phyloP scores from a whole-genome alignment of 2,113 vertebrate species.

The Pontoporia blainvillei region DNA sequence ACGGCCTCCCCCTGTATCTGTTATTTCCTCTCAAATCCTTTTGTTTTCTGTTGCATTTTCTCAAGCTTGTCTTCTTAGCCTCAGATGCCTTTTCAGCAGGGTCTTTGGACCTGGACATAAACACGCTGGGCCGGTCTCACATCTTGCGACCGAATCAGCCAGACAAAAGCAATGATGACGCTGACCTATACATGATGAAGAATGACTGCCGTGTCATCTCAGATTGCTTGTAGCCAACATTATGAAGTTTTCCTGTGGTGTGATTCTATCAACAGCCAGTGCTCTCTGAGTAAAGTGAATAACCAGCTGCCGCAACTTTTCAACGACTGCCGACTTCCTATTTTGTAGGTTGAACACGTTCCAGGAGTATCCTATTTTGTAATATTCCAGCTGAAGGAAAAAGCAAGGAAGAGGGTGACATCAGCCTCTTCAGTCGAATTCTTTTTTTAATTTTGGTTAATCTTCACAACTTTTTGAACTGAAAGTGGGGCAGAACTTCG shows the following conservation, averaged over 20 bases:
- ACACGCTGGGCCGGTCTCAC: background rate
- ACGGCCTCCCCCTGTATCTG: background rate
- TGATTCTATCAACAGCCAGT: slow-evolving; percentile 20
- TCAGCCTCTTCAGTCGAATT: background rate
- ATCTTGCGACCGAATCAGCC: background rate
- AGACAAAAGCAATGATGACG: background rate
- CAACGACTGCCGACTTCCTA: slow-evolving; percentile 2
- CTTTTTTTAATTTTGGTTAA: background rate
- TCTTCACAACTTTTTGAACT: background rate
- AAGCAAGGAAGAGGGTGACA: background rate
- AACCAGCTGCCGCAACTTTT: slow-evolving; percentile 37
- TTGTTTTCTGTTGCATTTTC: background rate
- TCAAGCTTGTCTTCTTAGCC: background rate
- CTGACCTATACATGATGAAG: background rate
- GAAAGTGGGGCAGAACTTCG: background rate
- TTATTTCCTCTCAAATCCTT: background rate
- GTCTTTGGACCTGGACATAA: background rate
- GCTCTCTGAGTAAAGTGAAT: slow-evolving; percentile 38
- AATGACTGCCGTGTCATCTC: slow-evolving; percentile 42
- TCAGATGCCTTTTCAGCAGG: background rate
- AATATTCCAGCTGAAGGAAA: background rate
- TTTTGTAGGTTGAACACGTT: background rate
- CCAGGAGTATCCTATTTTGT: background rate
- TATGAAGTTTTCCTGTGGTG: background rate
- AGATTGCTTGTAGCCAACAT: background rate